These are phyloP conservation scores for Chromobotia macracanthus DNA, from an alignment of 2,797 vertebrate species.

Conservation along the genomic window DNA sequence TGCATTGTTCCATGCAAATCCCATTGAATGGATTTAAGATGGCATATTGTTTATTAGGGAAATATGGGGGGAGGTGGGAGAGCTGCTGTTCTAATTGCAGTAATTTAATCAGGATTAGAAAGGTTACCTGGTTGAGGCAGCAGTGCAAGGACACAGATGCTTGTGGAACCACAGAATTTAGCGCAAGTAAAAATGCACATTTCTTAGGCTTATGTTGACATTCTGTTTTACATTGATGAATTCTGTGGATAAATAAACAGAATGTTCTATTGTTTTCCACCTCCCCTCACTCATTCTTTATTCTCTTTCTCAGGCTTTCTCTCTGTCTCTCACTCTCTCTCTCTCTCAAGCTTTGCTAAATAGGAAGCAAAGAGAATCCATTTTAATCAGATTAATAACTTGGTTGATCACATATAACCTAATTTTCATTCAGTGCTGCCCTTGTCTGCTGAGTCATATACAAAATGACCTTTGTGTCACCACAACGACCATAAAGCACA, in stretches of 20 bases:
- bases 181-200: slow-evolving; percentile 37
- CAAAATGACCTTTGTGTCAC: slow-evolving; percentile 97
- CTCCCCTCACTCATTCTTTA: slow-evolving; percentile 24
- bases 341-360: slow-evolving; percentile 83
- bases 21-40: slow-evolving; percentile 78
- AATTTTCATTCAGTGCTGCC: slow-evolving; percentile 98
- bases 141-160: slow-evolving; percentile 69
- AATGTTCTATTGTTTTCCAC: slow-evolving; percentile 67
- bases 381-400: slow-evolving; percentile 99
- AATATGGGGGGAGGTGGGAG: slow-evolving; percentile 75
- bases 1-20: slow-evolving; percentile 80
- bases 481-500: slow-evolving; percentile 93
- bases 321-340: neutral
- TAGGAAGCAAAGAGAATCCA: slow-evolving; percentile 89
- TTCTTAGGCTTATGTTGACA: slow-evolving; percentile 46
- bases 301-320: slow-evolving; percentile 54
- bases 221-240: slow-evolving; percentile 41
- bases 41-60: slow-evolving; percentile 79
- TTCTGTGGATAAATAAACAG: slow-evolving; percentile 72
- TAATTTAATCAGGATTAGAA: slow-evolving; percentile 83
- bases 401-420: slow-evolving; percentile 99
- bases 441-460: slow-evolving; percentile 94
- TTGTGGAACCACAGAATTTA: slow-evolving; percentile 56
- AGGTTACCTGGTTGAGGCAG: slow-evolving; percentile 79
- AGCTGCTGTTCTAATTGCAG: slow-evolving; percentile 80